These are phyloP conservation scores for Sipha maydis DNA, from an alignment of 2,888 invertebrate genomes.

Conservation along the genomic window DNA sequence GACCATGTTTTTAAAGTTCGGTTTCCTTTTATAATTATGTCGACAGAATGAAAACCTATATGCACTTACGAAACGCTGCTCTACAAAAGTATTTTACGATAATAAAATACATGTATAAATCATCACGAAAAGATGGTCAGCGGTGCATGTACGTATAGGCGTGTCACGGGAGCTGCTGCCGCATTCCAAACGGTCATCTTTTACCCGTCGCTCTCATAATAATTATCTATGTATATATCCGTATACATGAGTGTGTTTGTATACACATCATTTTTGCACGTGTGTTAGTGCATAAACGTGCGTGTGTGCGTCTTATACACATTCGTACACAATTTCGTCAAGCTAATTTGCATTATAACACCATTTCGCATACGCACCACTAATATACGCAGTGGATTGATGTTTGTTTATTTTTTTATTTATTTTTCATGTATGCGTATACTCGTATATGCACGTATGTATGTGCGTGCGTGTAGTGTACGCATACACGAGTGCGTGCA, in stretches of 20 bases:
- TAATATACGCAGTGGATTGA: not conserved
- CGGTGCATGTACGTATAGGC: not conserved
- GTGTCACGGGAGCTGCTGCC: conserved; percentile 27
- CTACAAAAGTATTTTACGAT: not conserved
- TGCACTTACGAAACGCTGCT: not conserved
- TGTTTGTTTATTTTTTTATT: not conserved
- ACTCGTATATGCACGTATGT: not conserved
- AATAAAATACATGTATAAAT: not conserved
- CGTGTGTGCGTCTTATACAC: not conserved
- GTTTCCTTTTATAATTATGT: not conserved
- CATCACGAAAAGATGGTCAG: not conserved
- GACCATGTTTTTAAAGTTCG: not conserved
- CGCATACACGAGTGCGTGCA: not conserved
- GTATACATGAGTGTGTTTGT: not conserved
- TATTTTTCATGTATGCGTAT: not conserved
- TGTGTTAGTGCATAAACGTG: not conserved
- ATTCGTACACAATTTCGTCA: conserved; percentile 25
- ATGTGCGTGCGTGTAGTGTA: not conserved
- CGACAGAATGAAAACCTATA: not conserved
- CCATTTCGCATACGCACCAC: not conserved
- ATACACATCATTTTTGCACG: not conserved
- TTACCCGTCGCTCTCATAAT: not conserved
- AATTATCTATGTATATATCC: not conserved
- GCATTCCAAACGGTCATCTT: not conserved
- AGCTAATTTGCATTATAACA: conserved; percentile 44